These are phyloP conservation scores for Spheniscus mendiculus DNA, from an alignment of 2,113 vertebrate species.

Conservation along the genomic window DNA sequence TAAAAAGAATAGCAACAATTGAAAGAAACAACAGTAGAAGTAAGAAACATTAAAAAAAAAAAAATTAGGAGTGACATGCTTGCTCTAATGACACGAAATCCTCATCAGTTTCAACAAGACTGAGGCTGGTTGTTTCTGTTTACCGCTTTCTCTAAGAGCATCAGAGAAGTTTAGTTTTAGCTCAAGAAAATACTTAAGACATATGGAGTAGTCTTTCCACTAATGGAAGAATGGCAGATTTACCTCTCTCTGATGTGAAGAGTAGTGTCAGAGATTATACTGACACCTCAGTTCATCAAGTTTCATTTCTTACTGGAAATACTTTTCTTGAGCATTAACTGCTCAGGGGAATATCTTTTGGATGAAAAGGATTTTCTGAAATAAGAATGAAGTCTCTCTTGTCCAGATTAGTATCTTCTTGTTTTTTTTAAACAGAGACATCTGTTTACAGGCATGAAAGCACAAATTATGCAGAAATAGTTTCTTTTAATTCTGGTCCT, in stretches of 20 bases:
- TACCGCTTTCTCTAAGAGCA: neutral
- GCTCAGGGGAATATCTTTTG: neutral
- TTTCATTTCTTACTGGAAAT: slow-evolving; percentile 2
- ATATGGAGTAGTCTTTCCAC: neutral
- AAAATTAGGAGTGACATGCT: neutral
- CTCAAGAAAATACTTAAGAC: neutral
- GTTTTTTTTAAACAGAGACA: neutral
- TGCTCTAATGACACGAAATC: neutral
- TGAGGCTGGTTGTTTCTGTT: neutral
- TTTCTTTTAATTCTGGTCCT: slow-evolving; percentile 13
- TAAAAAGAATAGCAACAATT: neutral
- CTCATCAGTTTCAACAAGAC: neutral
- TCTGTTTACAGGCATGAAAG: slow-evolving; percentile 28
- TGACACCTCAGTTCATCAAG: neutral
- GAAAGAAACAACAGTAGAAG: neutral
- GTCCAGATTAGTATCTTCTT: neutral
- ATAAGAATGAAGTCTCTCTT: neutral
- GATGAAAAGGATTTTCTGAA: neutral
- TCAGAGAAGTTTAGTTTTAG: neutral
- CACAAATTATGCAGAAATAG: neutral
- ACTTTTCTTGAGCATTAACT: neutral
- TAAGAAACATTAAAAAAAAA: neutral
- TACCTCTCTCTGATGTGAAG: neutral
- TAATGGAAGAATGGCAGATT: neutral
- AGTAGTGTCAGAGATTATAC: neutral